Conservation (phyloP, 2,113 vertebrate species). For the Butorides virescens region DNA sequence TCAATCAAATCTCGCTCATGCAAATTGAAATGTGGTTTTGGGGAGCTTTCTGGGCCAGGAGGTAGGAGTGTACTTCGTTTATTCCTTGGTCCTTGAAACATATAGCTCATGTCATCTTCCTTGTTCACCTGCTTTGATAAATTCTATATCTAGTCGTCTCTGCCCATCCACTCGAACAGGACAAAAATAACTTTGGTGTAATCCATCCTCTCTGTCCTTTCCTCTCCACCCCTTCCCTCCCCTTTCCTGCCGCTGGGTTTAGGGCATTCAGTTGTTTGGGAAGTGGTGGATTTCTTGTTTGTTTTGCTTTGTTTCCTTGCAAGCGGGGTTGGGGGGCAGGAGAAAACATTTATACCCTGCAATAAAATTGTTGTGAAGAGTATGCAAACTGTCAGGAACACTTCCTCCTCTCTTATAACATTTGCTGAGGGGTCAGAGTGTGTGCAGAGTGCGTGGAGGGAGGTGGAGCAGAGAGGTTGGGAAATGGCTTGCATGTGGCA, state of each 20-base stretch:
- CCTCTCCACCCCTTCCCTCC: constrained; percentile 35
- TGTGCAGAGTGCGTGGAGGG: constrained; percentile 25
- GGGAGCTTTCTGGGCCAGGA: neutral
- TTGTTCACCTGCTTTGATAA: constrained; percentile 59
- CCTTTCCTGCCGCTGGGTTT: constrained; percentile 26
- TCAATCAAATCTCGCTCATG: neutral
- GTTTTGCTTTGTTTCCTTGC: constrained; percentile 37
- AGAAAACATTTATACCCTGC: constrained; percentile 1
- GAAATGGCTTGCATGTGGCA: constrained; percentile 56
- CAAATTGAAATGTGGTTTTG: neutral
- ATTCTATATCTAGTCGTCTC: constrained; percentile 50
- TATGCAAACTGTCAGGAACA: constrained; percentile 24
- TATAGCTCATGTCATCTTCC: neutral
- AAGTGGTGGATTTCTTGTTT: constrained; percentile 12
- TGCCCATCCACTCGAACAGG: constrained; percentile 34
- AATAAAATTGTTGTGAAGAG: constrained; percentile 37
- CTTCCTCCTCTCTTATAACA: constrained; percentile 27
- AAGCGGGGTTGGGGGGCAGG: neutral
- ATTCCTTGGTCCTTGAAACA: neutral
- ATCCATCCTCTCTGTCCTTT: constrained; percentile 48
- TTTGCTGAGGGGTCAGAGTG: constrained; percentile 35
- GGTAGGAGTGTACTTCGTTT: neutral
- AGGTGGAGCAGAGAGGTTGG: constrained; percentile 49
- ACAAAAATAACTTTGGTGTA: constrained; percentile 60
- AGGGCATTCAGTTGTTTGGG: constrained; percentile 29